Percentiles rank a stretch among this genome's conserved stretches.
phyloP scores from a whole-genome alignment of 2,113 vertebrate species.

The Clarias magur region DNA sequence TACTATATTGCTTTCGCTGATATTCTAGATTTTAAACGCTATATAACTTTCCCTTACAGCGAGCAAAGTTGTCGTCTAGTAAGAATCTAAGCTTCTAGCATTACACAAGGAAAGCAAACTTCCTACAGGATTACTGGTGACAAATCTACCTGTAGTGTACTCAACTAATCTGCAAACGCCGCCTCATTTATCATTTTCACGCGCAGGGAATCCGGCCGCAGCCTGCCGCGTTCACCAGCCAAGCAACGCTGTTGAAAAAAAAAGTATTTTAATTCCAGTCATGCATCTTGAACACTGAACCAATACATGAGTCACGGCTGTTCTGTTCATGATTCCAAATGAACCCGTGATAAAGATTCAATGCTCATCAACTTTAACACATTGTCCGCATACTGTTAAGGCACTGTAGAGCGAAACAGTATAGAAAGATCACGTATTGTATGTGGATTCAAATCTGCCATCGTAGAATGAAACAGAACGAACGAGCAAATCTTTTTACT shows the following conservation, averaged over 20 bases:
- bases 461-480: not conserved
- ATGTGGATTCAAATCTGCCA: not conserved
- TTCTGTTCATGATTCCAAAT: not conserved
- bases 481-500: not conserved
- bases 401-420: too few species aligned
- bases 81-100: not conserved
- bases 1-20: not conserved
- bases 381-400: too few species aligned
- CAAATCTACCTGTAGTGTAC: conserved; percentile 7
- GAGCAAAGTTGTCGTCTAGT: not conserved
- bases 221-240: not conserved
- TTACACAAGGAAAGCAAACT: not conserved
- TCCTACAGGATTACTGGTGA: not conserved
- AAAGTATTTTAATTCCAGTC: not conserved
- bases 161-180: conserved; percentile 5
- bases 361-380: not conserved
- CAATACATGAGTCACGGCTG: not conserved
- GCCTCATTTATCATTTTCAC: conserved; percentile 16
- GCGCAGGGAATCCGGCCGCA: not conserved
- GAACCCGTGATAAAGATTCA: not conserved
- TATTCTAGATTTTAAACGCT: not conserved
- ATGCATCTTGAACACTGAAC: not conserved
- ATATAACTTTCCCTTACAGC: not conserved
- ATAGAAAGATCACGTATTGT: too few species aligned
- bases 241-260: not conserved